Conservation (phyloP, 2,888 invertebrate genomes). For the Sesia bembeciformis region DNA sequence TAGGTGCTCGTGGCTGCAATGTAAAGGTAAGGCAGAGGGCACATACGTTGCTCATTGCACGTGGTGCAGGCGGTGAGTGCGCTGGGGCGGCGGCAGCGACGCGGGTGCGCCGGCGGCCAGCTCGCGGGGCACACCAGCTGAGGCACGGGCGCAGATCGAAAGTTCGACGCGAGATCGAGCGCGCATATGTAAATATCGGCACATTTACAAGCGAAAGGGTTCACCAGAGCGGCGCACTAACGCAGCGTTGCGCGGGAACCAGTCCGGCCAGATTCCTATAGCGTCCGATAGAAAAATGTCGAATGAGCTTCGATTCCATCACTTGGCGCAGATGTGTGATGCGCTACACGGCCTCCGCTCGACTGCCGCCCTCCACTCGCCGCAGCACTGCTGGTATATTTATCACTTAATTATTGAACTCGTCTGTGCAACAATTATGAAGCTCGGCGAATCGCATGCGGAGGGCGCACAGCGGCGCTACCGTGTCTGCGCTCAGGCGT, state of each 20-base stretch:
- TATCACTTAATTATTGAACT: slow-evolving; percentile 73
- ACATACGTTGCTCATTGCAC: slow-evolving; percentile 69
- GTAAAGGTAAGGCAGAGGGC: slow-evolving; percentile 7
- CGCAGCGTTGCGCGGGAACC: slow-evolving; percentile 75
- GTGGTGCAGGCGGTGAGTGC: slow-evolving; percentile 49
- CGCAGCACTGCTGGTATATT: slow-evolving; percentile 61
- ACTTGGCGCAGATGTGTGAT: slow-evolving; percentile 56
- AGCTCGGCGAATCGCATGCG: slow-evolving; percentile 44
- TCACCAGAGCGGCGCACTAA: slow-evolving; percentile 73
- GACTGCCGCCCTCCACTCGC: slow-evolving; percentile 66
- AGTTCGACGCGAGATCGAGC: slow-evolving; percentile 69
- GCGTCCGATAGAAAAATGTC: slow-evolving; percentile 76
- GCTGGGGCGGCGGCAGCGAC: slow-evolving; percentile 45
- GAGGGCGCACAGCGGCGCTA: slow-evolving; percentile 57
- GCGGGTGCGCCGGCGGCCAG: slow-evolving; percentile 24
- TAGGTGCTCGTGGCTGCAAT: not conserved
- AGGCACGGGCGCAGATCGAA: slow-evolving; percentile 67
- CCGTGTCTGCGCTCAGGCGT: slow-evolving; percentile 49
- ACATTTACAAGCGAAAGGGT: slow-evolving; percentile 75
- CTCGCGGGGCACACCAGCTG: slow-evolving; percentile 45
- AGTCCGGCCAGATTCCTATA: slow-evolving; percentile 79
- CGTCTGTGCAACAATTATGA: slow-evolving; percentile 68
- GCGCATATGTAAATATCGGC: slow-evolving; percentile 74
- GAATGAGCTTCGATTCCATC: slow-evolving; percentile 61
- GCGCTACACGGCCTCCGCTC: slow-evolving; percentile 64